These are phyloP conservation scores for Platichthys flesus DNA, from an alignment of 2,113 vertebrate genomes.

Conservation along the genomic window DNA sequence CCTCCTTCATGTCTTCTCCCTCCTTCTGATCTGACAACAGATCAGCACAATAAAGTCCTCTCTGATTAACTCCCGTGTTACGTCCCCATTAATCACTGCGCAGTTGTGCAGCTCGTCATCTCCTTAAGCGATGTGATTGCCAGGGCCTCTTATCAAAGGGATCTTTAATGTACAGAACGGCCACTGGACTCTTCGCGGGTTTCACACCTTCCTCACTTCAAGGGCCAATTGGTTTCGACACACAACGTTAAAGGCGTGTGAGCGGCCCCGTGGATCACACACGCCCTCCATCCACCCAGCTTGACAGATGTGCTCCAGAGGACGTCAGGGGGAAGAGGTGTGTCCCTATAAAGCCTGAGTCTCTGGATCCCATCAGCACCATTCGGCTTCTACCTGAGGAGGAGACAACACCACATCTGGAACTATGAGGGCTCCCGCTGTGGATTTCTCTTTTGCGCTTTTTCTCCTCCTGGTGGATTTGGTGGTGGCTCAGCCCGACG, in stretches of 20 bases:
- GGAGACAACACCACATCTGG: slow-evolving; percentile 4
- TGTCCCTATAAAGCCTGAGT: slow-evolving; percentile 40
- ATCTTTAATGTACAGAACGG: slow-evolving; percentile 53
- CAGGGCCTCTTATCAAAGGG: slow-evolving; percentile 61
- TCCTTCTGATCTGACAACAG: neutral
- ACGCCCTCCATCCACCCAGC: slow-evolving; percentile 57
- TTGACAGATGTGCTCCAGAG: slow-evolving; percentile 73
- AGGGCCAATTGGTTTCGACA: slow-evolving; percentile 76
- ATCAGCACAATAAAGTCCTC: neutral
- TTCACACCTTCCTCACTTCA: slow-evolving; percentile 70
- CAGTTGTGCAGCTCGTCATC: slow-evolving; percentile 67
- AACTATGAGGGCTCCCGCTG: slow-evolving; percentile 53
- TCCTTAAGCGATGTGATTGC: slow-evolving; percentile 72
- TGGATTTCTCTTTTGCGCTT: slow-evolving; percentile 46
- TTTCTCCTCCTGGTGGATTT: slow-evolving; percentile 56
- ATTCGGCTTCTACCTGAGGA: slow-evolving; percentile 43
- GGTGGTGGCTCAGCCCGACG: slow-evolving; percentile 28
- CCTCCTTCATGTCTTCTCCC: too few species aligned
- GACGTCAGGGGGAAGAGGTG: slow-evolving; percentile 15
- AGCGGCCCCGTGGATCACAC: slow-evolving; percentile 66
- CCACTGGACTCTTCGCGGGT: slow-evolving; percentile 38
- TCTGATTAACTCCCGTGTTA: slow-evolving; percentile 62
- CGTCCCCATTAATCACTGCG: slow-evolving; percentile 75
- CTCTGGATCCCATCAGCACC: slow-evolving; percentile 20
- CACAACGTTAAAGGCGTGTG: slow-evolving; percentile 48